Evolutionary conservation across 2,797 vertebrate species (phyloP), one percentile per base, ranked within the genome.

Genomic region (Champsocephalus gunnari): DNA sequence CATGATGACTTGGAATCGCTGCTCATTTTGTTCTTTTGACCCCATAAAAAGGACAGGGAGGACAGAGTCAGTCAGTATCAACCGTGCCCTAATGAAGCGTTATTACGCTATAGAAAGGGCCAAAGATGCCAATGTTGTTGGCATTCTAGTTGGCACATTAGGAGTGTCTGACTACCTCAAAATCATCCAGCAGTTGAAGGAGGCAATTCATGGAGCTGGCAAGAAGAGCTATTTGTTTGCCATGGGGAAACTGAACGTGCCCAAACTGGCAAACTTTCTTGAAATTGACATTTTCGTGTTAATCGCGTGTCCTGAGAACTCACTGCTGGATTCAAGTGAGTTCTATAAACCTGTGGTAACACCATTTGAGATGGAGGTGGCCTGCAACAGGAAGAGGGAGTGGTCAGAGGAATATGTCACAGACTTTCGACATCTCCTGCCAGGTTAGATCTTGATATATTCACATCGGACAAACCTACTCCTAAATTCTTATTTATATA

Each of bases 211-310:
- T 64, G 88, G 85, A 24, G 97, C 97, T 0, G 97, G 97, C 32
- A 99, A 99, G 89, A 97, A 96, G 85, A 97, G 96, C 93, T 99
- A 99, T 65, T 93, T 96, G 0, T 95, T 99, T 70, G 96, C 97
- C 0, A 94, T 99, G 94, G 98, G 98, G n/a, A 98, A 97, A 60
- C 94, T 96, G 0, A 99, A 97, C 1, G 97, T 98, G 0, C 92
- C 97, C 59, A 99, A 99, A 69, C 94, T 99, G 8, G 98, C 98
- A 38, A 99, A 99, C 93, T 99, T 99, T 83, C 90, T 93, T 1
- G 98, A 99, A 83, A 95, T 99, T 50, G 98, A 99, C 69, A 67
- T 99, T 60, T 99, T 97, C 0, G 98, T 99, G 73, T 84, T 99
- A 19, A 92, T 99, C 17, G 96, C 98, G 2, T 99, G 98, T 73